Conservation (phyloP, 2,888 invertebrate genomes). For the Athrips mouffetella region DNA sequence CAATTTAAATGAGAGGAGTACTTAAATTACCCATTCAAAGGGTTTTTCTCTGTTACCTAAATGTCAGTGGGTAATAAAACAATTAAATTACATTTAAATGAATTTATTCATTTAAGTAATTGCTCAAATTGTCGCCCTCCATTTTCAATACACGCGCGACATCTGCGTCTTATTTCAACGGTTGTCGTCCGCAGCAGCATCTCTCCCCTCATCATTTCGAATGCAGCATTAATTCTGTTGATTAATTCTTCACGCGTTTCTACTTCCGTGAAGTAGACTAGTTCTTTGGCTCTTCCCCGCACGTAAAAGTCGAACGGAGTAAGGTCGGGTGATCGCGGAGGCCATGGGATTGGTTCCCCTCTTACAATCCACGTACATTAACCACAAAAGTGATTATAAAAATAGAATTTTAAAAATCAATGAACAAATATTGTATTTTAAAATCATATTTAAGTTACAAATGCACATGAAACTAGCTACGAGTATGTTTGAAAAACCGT, state of each 20-base stretch:
- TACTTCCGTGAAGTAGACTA: background rate
- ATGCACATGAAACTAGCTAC: too few relatives aligned
- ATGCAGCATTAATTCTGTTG: background rate
- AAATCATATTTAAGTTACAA: too few relatives aligned
- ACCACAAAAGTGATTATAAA: too few relatives aligned
- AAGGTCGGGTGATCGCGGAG: background rate
- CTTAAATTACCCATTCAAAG: too few relatives aligned
- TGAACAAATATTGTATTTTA: too few relatives aligned
- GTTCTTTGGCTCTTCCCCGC: background rate
- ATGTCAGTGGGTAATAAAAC: too few relatives aligned
- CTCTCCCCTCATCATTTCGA: background rate
- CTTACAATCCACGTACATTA: too few relatives aligned
- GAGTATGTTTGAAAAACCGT: too few relatives aligned
- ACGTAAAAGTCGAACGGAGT: background rate
- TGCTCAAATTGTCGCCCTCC: slow-evolving; percentile 5
- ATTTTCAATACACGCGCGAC: slow-evolving; percentile 3
- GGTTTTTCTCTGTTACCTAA: too few relatives aligned
- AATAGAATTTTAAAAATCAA: too few relatives aligned
- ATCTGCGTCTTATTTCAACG: slow-evolving; percentile 6
- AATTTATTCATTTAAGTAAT: slow-evolving; percentile 1
- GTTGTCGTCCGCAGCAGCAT: too few relatives aligned
- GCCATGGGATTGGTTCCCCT: background rate
- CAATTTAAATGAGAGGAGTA: too few relatives aligned
- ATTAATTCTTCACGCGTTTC: background rate
- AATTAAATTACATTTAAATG: background rate